Evolutionary conservation across 1,140 invertebrate species (phyloP), one percentile per base, ranked within the genome.

Genomic region (Pectinophora gossypiella): DNA sequence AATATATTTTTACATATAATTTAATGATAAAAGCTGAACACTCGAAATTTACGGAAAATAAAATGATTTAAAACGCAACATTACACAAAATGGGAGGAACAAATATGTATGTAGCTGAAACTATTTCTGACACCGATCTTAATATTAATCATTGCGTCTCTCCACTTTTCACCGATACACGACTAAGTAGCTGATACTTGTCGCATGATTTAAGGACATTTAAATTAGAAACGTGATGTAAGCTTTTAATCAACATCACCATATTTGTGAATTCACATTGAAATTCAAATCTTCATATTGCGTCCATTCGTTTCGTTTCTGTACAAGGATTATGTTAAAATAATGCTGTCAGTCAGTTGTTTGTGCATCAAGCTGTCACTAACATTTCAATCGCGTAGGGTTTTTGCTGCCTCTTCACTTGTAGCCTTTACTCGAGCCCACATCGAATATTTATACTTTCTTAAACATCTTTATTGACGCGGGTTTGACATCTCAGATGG

Each of bases 321-420:
- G 64, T 76, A 82, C 79, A 83, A 82, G 81, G 80, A 83, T 86
- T 86, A 86, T 85, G 83, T 72, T 85, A 86, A 86, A 83, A 86
- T 79, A 81, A 85, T 83, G 56, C 79, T 77, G 80, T 72, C 76
- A 65, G 72, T 72, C 76, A 74, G 73, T 76, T 82, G 77, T 84
- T 81, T 84, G 81, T 87, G 84, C 81, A 84, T 87, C 76, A 61
- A 58, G 59, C 74, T 82, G 84, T 83, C 84, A 77, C 72, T 85
- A 83, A 83, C 80, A 76, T 84, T 78, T 87, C 84, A 87, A 87
- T 85, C 77, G 53, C 52, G 65, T 65, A 76, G 70, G 71, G 78
- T 87, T 84, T 84, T 83, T 83, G 80, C 64, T 63, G 70, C 73
- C 54, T 63, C 66, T 72, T 66, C 73, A 77, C 79, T 76, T 75